These are phyloP conservation scores for Phrynosoma platyrhinos DNA, from an alignment of 2,113 vertebrate species.

Conservation along the genomic window DNA sequence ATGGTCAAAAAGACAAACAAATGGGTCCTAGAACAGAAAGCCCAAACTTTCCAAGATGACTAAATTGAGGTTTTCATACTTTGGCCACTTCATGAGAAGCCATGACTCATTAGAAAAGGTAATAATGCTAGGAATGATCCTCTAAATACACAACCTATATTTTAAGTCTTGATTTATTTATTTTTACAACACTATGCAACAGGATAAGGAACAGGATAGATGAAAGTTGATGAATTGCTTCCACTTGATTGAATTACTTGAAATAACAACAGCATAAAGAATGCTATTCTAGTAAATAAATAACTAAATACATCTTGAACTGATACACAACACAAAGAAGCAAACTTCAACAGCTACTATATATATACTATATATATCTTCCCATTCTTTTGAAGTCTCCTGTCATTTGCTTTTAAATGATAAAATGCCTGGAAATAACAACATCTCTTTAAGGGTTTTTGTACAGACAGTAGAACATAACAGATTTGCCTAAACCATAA, in stretches of 20 bases:
- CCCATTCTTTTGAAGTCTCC: conserved; percentile 7
- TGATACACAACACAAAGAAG: no score
- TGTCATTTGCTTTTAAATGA: conserved; percentile 8
- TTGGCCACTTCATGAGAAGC: no score
- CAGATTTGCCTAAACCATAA: conserved; percentile 21
- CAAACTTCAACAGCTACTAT: not conserved
- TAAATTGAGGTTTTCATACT: no score
- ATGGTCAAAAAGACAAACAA: no score
- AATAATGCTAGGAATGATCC: not conserved
- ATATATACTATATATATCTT: no score
- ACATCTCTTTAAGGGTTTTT: conserved; percentile 15
- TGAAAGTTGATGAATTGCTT: not conserved
- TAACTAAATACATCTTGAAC: not conserved
- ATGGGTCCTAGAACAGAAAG: no score
- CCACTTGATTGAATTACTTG: conserved; percentile 2
- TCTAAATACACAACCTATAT: not conserved
- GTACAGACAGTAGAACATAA: not conserved
- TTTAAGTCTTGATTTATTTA: not conserved
- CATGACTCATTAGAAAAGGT: no score
- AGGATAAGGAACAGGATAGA: not conserved
- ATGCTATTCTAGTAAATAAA: not conserved
- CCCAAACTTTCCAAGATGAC: no score
- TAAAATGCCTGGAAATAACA: not conserved
- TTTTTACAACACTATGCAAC: not conserved
- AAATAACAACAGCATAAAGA: conserved; percentile 10